A percentile compares a stretch with the other conserved stretches of the same genome.
Conservation (phyloP, 2,888 invertebrate species). For the Chromoteleia sp. region DNA sequence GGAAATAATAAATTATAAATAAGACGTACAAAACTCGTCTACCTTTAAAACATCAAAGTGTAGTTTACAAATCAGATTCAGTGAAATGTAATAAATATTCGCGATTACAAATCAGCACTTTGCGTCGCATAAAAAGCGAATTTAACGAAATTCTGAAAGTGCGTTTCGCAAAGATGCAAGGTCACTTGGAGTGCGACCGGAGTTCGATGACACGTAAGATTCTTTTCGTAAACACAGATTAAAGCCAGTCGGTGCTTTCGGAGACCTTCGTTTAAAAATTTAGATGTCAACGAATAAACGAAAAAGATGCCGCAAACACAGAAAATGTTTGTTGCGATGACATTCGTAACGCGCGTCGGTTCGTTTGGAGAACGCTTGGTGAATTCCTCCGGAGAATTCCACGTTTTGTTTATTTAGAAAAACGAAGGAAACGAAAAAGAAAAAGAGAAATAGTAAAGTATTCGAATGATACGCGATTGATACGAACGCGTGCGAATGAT, state of each 20-base stretch:
- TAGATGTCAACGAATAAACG: slow-evolving; percentile 15
- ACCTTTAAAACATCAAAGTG: not conserved
- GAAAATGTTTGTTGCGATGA: not conserved
- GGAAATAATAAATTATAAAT: too few relatives aligned
- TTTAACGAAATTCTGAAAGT: slow-evolving; percentile 41
- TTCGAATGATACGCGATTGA: too few relatives aligned
- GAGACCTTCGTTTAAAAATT: slow-evolving; percentile 19
- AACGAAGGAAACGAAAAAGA: too few relatives aligned
- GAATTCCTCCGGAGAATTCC: too few relatives aligned
- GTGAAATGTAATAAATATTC: slow-evolving; percentile 14
- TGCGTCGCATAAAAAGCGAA: slow-evolving; percentile 20
- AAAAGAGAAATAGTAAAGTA: too few relatives aligned
- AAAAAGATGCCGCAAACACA: not conserved
- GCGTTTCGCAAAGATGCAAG: slow-evolving; percentile 41
- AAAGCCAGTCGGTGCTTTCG: slow-evolving; percentile 19
- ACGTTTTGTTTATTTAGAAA: too few relatives aligned
- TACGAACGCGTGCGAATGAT: too few relatives aligned
- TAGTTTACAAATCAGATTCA: too few relatives aligned
- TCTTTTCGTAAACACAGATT: slow-evolving; percentile 21
- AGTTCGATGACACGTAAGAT: slow-evolving; percentile 30
- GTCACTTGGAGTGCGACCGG: slow-evolving; percentile 11
- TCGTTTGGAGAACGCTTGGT: too few relatives aligned
- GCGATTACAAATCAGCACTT: slow-evolving; percentile 1
- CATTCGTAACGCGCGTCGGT: not conserved
- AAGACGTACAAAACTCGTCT: not conserved